Base-by-base conservation (phyloP, 2,888 invertebrate species). In the Eumerus sabulonum region DNA sequence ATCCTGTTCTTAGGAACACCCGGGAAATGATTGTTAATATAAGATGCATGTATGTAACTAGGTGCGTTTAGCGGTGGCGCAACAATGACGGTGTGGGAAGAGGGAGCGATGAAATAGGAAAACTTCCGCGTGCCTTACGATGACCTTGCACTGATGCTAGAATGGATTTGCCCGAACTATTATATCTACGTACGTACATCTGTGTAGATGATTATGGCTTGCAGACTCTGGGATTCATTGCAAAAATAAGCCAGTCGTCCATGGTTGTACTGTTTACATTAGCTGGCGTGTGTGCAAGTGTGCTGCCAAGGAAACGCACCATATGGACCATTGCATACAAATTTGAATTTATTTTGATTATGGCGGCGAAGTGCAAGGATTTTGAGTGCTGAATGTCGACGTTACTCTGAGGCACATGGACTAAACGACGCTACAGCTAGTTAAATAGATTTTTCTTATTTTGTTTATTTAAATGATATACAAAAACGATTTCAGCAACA, bases 341-440 rank as follows among this genome's bases (percentile, higher is more conserved):
- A 66, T 47, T 40, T 14, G 47, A 38, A 53, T 53, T 47, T 47
- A 47, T 64, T 47, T 42, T 18, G 18, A 27, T 54, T 56, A 36
- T 12, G 19, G 54, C 9, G 4, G 27, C 9, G 54, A 54, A 47
- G 14, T 47, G 14, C 38, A 40, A 27, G 27, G 27, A 40, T 9
- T 40, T 36, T 3, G 11, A 40, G 27, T 27, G 27, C 7, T 27
- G 7, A 27, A 27, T 27, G 27, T 27, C 27, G 27, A 27, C 3
- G 27, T 7, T 27, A 4, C 27, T 27, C 27, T 27, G 27, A 27
- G 7, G 2, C 27, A 27, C 7, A 27, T 27, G 2, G 2, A 27
- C 2, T 27, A 27, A 7, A 4, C 7, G 7, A 27, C 7, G 27
- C 27, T 27, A 27, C 27, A 4, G 27, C 27, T 27, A 2, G 27